Conservation (phyloP, 2,888 invertebrate genomes). For the Erebia ligea region DNA sequence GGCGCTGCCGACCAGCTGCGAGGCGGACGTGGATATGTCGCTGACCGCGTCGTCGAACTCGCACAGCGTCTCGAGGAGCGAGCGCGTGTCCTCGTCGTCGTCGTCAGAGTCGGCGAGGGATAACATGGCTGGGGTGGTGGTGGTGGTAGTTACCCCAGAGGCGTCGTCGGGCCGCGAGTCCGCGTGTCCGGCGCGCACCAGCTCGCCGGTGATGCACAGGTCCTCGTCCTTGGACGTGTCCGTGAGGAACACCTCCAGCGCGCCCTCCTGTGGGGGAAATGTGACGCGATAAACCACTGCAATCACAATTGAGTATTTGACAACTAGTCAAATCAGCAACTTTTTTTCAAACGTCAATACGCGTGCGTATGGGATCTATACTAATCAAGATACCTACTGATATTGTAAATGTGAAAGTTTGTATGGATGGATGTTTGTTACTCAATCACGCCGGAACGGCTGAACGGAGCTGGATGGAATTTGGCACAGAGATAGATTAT, state of each 20-base stretch:
- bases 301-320: too few species aligned
- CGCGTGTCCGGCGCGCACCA: slow-evolving; percentile 79
- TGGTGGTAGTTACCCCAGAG: slow-evolving; percentile 59
- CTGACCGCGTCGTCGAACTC: slow-evolving; percentile 41
- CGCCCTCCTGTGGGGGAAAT: slow-evolving; percentile 49
- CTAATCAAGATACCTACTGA: too few species aligned
- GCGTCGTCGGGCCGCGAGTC: slow-evolving; percentile 56
- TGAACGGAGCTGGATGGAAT: too few species aligned
- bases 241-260: slow-evolving; percentile 72
- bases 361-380: too few species aligned
- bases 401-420: too few species aligned
- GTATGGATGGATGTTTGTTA: too few species aligned
- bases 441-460: too few species aligned
- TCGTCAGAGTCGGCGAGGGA: slow-evolving; percentile 24
- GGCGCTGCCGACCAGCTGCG: slow-evolving; percentile 50
- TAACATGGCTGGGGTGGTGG: not conserved
- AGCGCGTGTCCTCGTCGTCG: slow-evolving; percentile 45
- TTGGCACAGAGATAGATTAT: too few species aligned
- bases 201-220: slow-evolving; percentile 72
- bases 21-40: slow-evolving; percentile 62
- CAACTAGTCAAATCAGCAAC: too few species aligned
- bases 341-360: too few species aligned
- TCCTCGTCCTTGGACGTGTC: slow-evolving; percentile 77
- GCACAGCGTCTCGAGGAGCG: slow-evolving; percentile 45
- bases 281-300: too few species aligned